Base-by-base conservation (phyloP, 2,888 invertebrate species). In the Eilema sororculum region DNA sequence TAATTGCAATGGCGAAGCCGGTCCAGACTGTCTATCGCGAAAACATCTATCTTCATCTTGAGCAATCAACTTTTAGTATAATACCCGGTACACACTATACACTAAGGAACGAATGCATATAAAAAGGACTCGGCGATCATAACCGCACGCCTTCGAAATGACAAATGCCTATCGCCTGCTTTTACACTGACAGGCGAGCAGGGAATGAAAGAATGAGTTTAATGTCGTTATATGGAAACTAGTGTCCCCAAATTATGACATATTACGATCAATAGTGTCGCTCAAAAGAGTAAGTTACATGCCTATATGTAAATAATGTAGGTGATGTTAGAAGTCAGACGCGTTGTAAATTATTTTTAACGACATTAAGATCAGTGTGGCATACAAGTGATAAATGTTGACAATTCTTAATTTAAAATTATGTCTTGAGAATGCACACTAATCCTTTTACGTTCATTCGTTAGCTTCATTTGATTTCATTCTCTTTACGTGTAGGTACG, bases 31-130 rank as follows among this genome's bases (percentile, higher is more conserved):
- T 30, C 46, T 56, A 65, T 81, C 80, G 84, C 85, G 89, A 89
- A 89, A 90, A 89, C 84, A 75, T 71, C 68, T 67, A 86, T 84
- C 86, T 83, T 74, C 80, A 85, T 86, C 85, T 86, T 77, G 76
- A 86, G 82, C 84, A 86, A 88, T 89, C 89, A 85, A 78, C 78
- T 87, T 87, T 87, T 87, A 71, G 74, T 82, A 87, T 88, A 79
- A 85, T 70, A 76, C 82, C 84, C 46, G n/a, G 52, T n/a, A 52
- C 52, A 52, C 52, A 52, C 52, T 46, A 20, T 20, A 20, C 6
- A 46, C 16, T 20, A 20, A 52, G 9, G 9, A n/a, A 52, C 52
- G 52, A 52, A 52, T n/a, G 52, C n/a, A 52, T n/a, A 52, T n/a
- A n/a, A n/a, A 52, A 52, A 52, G 2, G 20, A n/a, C n/a, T 46